Percentiles rank a stretch among this genome's conserved stretches.
Conservation (phyloP, 2,113 vertebrate species). For the Ovibos moschatus region DNA sequence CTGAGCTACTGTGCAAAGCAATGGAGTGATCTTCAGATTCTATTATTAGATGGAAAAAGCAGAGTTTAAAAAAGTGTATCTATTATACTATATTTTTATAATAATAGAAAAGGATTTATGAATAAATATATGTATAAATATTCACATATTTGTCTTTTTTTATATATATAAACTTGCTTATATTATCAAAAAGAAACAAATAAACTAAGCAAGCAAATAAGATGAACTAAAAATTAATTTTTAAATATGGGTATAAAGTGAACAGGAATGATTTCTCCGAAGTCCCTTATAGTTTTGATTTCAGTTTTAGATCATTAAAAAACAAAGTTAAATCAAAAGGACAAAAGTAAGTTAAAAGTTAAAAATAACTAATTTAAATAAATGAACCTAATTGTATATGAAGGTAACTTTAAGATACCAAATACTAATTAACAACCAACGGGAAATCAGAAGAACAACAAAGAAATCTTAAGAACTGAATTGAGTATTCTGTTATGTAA, state of each 20-base stretch:
- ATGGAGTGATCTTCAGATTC: neutral
- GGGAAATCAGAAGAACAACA: neutral
- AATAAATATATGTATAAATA: neutral
- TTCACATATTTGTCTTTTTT: neutral
- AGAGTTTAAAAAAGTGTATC: neutral
- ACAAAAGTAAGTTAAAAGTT: neutral
- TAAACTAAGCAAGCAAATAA: neutral
- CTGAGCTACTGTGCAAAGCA: neutral
- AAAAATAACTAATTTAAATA: neutral
- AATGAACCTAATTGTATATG: neutral
- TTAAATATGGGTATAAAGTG: neutral
- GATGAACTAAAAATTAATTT: conserved; percentile 8
- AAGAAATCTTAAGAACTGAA: neutral
- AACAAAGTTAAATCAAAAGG: neutral
- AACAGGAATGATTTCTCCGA: neutral
- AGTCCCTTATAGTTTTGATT: neutral
- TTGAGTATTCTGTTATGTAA: neutral
- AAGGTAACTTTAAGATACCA: neutral
- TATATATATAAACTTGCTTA: neutral
- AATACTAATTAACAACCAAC: neutral
- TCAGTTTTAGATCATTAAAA: conserved; percentile 12
- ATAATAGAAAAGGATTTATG: neutral
- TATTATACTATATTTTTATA: neutral
- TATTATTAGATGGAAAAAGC: neutral
- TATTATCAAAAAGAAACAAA: neutral